A percentile compares a stretch with the other conserved stretches of the same genome.
Evolutionary conservation across 2,797 vertebrate species (phyloP).

Genomic region (Chiroxiphia lanceolata): DNA sequence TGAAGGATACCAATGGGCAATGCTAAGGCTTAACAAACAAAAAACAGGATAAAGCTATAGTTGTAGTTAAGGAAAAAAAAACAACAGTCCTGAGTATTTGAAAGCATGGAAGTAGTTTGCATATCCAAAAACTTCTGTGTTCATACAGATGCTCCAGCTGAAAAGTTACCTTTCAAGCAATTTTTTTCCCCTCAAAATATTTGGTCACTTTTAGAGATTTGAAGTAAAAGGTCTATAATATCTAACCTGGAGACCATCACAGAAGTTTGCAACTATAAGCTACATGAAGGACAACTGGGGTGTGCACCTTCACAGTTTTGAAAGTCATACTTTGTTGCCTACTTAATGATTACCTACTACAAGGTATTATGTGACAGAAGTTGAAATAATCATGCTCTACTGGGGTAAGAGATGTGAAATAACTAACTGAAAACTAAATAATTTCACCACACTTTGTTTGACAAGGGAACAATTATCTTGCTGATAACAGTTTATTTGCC

Average conservation of each 20-base stretch:
- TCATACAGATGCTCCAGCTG: neutral
- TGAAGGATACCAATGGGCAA: neutral
- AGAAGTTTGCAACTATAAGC: neutral
- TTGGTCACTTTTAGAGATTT: constrained; percentile 5
- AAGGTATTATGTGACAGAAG: neutral
- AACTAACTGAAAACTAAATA: neutral
- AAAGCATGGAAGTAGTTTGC: neutral
- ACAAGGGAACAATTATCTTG: neutral
- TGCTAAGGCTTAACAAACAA: constrained; percentile 2
- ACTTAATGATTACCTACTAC: neutral
- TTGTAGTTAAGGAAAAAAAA: neutral
- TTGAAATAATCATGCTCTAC: neutral
- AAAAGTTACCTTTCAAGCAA: neutral
- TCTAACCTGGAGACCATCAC: neutral
- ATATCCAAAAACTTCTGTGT: neutral
- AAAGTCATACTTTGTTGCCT: neutral
- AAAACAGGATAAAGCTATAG: constrained; percentile 18
- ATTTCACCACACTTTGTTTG: neutral
- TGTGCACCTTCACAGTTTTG: neutral
- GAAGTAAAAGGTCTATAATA: neutral
- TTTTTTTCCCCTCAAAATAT: neutral
- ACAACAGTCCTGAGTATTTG: constrained; percentile 19
- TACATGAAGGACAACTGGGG: neutral
- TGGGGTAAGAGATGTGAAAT: neutral
- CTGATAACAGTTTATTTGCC: neutral